A percentile compares a stretch with the other conserved stretches of the same genome.
Conservation (phyloP, 1,140 invertebrate species). For the Anastrepha obliqua region DNA sequence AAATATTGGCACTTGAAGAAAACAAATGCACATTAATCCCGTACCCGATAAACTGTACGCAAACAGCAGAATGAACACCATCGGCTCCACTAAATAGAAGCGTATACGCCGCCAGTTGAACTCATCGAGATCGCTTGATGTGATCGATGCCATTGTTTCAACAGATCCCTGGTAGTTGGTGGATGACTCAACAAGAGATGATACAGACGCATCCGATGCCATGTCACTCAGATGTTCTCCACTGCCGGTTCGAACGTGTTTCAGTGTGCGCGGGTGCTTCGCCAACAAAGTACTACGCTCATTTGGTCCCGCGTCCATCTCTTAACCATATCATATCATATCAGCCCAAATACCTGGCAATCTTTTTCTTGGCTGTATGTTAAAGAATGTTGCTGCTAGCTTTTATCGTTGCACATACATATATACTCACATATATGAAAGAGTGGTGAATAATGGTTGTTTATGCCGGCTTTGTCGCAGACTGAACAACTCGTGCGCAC, state of each 20-base stretch:
- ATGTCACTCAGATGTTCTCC: background rate
- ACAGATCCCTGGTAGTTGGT: background rate
- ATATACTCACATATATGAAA: background rate
- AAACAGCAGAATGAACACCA: conserved; percentile 67
- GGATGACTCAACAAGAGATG: background rate
- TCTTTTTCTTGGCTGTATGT: background rate
- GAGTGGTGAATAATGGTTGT: background rate
- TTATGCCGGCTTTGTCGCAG: background rate
- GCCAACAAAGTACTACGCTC: conserved; percentile 11
- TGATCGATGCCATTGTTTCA: background rate
- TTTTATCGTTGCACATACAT: background rate
- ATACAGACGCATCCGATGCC: background rate
- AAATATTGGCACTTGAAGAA: background rate
- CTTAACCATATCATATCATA: background rate
- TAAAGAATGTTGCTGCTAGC: background rate
- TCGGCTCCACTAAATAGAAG: conserved; percentile 65
- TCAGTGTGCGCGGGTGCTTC: background rate
- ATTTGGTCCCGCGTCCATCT: conserved; percentile 16
- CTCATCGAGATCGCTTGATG: conserved; percentile 27
- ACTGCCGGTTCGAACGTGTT: background rate
- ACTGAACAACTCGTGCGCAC: background rate
- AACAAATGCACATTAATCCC: background rate
- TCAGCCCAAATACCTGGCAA: background rate
- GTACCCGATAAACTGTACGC: conserved; percentile 71
- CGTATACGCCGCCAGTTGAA: conserved; percentile 44